phyloP scores from a whole-genome alignment of 2,888 invertebrate genomes.

The Catotricha subobsoleta region DNA sequence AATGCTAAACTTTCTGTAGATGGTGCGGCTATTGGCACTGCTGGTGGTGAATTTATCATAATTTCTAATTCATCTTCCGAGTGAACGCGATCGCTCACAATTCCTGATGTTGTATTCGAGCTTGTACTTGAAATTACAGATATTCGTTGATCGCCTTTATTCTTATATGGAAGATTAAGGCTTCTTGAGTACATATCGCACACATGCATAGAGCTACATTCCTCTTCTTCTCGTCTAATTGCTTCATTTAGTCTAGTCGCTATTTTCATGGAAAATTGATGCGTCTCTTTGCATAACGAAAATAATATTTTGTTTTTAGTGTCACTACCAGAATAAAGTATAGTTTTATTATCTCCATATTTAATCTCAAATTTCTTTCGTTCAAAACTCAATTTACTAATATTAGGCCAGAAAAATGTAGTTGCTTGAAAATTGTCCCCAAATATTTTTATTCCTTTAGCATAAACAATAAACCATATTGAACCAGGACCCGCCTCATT shows the following conservation, averaged over 20 bases:
- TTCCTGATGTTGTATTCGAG: conserved; percentile 93
- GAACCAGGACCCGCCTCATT: conserved; percentile 57
- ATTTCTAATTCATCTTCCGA: conserved; percentile 87
- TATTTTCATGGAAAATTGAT: conserved; percentile 89
- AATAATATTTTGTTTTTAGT: conserved; percentile 84
- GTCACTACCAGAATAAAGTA: conserved; percentile 80
- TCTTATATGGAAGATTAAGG: conserved; percentile 42
- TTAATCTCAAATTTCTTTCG: conserved; percentile 94
- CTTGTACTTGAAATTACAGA: conserved; percentile 85
- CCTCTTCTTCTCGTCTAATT: conserved; percentile 65
- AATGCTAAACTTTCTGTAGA: conserved; percentile 70
- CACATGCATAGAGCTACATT: conserved; percentile 42
- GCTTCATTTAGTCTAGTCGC: conserved; percentile 70
- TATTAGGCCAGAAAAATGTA: conserved; percentile 87
- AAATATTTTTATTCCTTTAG: conserved; percentile 78
- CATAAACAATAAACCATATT: conserved; percentile 79
- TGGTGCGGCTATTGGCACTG: conserved; percentile 51
- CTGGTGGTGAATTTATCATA: conserved; percentile 63
- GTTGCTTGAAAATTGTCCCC: conserved; percentile 49
- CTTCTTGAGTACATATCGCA: conserved; percentile 56
- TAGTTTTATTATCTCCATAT: conserved; percentile 72
- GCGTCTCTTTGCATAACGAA: conserved; percentile 75
- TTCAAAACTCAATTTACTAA: conserved; percentile 89
- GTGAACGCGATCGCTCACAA: conserved; percentile 87
- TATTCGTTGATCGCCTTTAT: conserved; percentile 61